Evolutionary conservation across 2,797 vertebrate species (phyloP).

Genomic region (Stomatorhinus walkeri): DNA sequence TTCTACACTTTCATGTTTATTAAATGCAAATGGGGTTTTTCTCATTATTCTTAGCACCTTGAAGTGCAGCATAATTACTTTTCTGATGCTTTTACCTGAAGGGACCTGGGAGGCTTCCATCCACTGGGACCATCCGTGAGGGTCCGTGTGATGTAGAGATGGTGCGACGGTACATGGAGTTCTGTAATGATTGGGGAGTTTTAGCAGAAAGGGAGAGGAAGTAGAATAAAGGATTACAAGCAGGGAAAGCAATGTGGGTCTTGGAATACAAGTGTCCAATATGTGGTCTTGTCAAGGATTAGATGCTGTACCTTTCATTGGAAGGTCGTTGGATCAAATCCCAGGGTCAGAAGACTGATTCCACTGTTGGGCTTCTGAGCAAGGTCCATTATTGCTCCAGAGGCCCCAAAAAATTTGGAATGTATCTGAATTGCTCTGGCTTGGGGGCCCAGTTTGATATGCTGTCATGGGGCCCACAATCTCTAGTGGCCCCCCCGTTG

Average conservation of each 20-base stretch:
- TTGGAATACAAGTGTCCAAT: background rate
- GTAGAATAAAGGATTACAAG: background rate
- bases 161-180: background rate
- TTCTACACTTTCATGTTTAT: background rate
- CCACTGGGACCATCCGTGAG: background rate
- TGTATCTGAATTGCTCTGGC: background rate
- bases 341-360: background rate
- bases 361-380: background rate
- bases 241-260: background rate
- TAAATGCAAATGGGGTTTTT: conserved; percentile 3
- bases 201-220: background rate
- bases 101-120: background rate
- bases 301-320: background rate
- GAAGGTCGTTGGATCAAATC: background rate
- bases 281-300: background rate
- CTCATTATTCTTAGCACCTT: conserved; percentile 7
- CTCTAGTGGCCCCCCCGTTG: background rate
- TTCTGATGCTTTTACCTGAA: background rate
- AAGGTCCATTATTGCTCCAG: background rate
- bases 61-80: conserved; percentile 12
- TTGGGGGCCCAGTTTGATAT: background rate
- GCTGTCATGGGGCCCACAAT: background rate
- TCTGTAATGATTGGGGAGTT: background rate
- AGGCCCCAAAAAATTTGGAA: background rate
- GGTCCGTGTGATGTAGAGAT: background rate